Conservation (phyloP, 2,113 vertebrate genomes). For the Pterocles burchelli region DNA sequence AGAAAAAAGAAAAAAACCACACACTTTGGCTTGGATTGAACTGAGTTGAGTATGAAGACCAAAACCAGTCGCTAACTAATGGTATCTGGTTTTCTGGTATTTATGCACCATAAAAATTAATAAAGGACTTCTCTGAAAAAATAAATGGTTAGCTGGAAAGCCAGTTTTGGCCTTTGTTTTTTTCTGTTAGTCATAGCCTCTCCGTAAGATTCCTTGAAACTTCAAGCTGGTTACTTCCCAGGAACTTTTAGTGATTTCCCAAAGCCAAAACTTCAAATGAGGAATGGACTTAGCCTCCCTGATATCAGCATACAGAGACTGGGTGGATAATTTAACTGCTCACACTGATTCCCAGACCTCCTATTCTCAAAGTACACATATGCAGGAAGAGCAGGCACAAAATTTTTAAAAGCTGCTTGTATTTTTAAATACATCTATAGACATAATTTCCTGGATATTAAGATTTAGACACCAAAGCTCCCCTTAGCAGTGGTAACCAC, state of each 20-base stretch:
- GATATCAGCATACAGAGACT: neutral
- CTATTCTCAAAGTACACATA: neutral
- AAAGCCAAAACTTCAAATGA: neutral
- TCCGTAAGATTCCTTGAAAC: conserved; percentile 37
- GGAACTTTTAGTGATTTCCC: neutral
- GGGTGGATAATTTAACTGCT: neutral
- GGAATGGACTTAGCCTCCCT: neutral
- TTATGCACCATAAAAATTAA: conserved; percentile 59
- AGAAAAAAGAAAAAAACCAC: neutral
- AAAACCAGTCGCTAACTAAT: conserved; percentile 50
- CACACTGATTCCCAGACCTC: neutral
- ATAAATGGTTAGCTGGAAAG: conserved; percentile 45
- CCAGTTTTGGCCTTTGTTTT: neutral
- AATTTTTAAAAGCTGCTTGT: neutral
- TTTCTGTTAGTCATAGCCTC: conserved; percentile 4
- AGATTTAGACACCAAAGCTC: neutral
- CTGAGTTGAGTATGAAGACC: neutral
- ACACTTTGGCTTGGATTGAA: neutral
- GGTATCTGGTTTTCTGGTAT: conserved; percentile 54
- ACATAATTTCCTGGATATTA: neutral
- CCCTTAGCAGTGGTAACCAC: neutral
- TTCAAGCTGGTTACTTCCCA: neutral
- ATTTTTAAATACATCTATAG: neutral
- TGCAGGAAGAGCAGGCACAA: neutral
- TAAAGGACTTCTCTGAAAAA: conserved; percentile 51